Evolutionary conservation across 2,888 invertebrate species (phyloP), one percentile per base, ranked within the genome.

Genomic region (Macaria notata): DNA sequence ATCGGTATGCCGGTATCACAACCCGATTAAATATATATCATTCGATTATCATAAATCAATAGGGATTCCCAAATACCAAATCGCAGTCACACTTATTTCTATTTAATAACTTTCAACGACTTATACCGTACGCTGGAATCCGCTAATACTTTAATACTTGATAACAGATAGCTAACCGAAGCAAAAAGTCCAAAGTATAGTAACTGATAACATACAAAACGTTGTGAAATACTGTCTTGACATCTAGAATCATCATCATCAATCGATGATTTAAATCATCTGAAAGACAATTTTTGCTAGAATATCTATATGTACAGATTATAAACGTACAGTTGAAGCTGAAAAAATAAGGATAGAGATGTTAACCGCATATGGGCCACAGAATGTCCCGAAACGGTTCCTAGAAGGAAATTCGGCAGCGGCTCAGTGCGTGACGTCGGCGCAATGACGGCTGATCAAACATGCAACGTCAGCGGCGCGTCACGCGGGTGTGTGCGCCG

Each of bases 351-450:
- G 33, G 33, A 36, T 36, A 36, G 5, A 7, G 7, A 4, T 36
- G 33, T 36, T 6, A 36, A 36, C 33, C 33, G 4, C 33, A 7
- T 36, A 3, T 7, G 33, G 33, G 33, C 33, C 33, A 7, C 7
- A 36, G 33, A 36, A 41, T n/a, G 9, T 41, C 41, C 70, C 63
- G 54, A 61, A 68, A 65, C 50, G 46, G 56, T 70, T 69, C 65
- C 53, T 54, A 62, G 67, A 69, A 67, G 53, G 41, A n/a, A 44
- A 58, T 44, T 50, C 54, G 44, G 47, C 31, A 46, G 46, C 39
- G 31, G 44, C 58, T 59, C 49, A 44, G 8, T 42, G 49, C 38
- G 68, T 82, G 79, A 81, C 82, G 83, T 79, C 64, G 49, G 64
- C 61, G 64, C 61, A 55, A 58, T 71, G 72, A 65, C 62, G 65